A percentile compares a stretch with the other conserved stretches of the same genome.
These are phyloP conservation scores for Cybosia mesomella DNA, from an alignment of 2,888 invertebrate genomes.

Conservation along the genomic window DNA sequence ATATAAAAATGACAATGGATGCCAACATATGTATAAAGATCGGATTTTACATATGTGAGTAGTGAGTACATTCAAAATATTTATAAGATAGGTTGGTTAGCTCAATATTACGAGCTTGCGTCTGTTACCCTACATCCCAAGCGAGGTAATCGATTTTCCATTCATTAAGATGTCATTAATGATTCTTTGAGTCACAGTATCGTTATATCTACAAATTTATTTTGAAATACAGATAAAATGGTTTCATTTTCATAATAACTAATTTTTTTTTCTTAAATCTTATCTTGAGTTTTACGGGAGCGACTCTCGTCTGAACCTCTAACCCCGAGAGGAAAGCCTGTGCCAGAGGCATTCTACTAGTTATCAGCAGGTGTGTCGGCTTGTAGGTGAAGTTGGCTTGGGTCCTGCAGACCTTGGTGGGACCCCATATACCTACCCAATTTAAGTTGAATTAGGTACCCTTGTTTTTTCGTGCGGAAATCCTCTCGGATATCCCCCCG, in stretches of 20 bases:
- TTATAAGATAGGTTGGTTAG: background rate
- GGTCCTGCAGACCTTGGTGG: too few species aligned
- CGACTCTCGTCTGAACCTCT: background rate
- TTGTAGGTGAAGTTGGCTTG: background rate
- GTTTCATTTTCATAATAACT: background rate
- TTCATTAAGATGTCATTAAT: slow-evolving; percentile 5
- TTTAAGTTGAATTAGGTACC: too few species aligned
- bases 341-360: background rate
- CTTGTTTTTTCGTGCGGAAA: too few species aligned
- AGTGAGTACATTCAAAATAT: background rate
- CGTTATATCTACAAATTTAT: background rate
- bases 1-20: too few species aligned
- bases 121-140: background rate
- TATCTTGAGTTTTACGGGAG: background rate
- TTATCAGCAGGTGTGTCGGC: background rate
- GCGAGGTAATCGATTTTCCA: slow-evolving; percentile 5
- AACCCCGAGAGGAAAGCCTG: background rate
- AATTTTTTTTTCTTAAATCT: background rate
- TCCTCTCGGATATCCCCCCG: too few species aligned
- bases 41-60: background rate
- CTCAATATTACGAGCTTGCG: background rate
- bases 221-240: background rate
- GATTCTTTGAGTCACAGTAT: background rate
- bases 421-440: too few species aligned
- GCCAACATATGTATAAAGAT: too few species aligned